Base-by-base conservation (phyloP, 2,888 invertebrate genomes). In the Lasioglossum morio region DNA sequence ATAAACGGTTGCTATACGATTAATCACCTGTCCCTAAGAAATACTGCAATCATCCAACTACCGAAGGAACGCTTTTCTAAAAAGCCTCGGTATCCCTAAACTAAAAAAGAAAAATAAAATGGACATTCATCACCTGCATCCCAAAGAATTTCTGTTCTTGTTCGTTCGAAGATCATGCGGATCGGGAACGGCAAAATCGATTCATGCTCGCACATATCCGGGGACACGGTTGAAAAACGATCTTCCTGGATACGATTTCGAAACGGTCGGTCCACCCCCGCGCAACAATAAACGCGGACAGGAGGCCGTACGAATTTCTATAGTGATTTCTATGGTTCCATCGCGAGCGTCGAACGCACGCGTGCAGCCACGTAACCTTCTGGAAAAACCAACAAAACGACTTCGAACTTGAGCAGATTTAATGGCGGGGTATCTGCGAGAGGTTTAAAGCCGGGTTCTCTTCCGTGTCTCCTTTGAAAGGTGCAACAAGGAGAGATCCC, bases 321-420 rank as follows among this genome's bases (percentile, higher is more conserved):
- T 89, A 88, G 91, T 53, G 81, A 79, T 86, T 81, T 85, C 53
- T 10, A 53, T 53, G 10, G 53, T 53, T 53, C 23, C 23, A 10
- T 53, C 53, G 53, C 53, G 53, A 66, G 82, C 83, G 83, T 77
- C 75, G 85, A 83, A 78, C 90, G 85, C 85, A 76, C 90, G 85
- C 85, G 88, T 84, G 74, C 70, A 74, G 37, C 80, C 73, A 85
- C 84, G 87, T 80, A 90, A 88, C 87, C 81, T 90, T 87, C 89
- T 86, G 88, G 92, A 93, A 93, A 93, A 93, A 91, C 92, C 88
- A 93, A 93, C 93, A 93, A 93, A 94, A 93, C 94, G 92, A 93
- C 93, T 93, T 93, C 90, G 91, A 92, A 92, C 89, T 90, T 91
- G 89, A 89, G 91, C 90, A 87, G 92, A 91, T 92, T 93, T 92